Evolutionary conservation across 2,797 vertebrate species (phyloP).

Genomic region (Margarornis squamiger): DNA sequence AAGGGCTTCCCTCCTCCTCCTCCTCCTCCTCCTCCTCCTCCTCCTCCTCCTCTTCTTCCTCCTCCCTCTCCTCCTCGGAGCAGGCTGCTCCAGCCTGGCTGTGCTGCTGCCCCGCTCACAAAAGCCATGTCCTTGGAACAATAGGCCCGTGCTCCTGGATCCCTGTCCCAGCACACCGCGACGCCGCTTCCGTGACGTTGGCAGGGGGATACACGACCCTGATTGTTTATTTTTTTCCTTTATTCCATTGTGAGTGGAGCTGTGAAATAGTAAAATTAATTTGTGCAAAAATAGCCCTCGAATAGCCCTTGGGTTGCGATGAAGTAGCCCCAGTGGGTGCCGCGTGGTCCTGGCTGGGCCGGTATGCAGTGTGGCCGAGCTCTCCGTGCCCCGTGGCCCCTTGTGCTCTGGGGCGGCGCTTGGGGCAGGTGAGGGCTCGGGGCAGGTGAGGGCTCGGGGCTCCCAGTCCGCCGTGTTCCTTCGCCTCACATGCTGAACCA

Average conservation of each 20-base stretch:
- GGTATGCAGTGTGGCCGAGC: background rate
- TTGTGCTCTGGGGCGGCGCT: background rate
- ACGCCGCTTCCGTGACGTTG: background rate
- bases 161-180: background rate
- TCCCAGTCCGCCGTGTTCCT: background rate
- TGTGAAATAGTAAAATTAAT: background rate
- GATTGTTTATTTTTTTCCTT: background rate
- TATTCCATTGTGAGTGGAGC: background rate
- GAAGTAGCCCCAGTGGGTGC: background rate
- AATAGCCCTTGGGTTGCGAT: background rate
- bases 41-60: background rate
- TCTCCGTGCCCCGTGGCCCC: background rate
- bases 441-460: background rate
- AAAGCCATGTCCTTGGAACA: conserved; percentile 30
- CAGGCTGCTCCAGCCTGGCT: conserved; percentile 47
- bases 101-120: conserved; percentile 26
- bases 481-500: conserved; percentile 10
- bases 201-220: background rate
- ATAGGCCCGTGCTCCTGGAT: conserved; percentile 21
- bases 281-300: background rate
- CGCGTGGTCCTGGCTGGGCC: background rate
- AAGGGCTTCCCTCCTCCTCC: conserved; percentile 19
- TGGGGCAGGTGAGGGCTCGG: conserved; percentile 22
- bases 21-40: background rate
- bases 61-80: background rate